These are phyloP conservation scores for Crossoptilon crossoptilon DNA, from an alignment of 2,797 vertebrate genomes.

Conservation along the genomic window DNA sequence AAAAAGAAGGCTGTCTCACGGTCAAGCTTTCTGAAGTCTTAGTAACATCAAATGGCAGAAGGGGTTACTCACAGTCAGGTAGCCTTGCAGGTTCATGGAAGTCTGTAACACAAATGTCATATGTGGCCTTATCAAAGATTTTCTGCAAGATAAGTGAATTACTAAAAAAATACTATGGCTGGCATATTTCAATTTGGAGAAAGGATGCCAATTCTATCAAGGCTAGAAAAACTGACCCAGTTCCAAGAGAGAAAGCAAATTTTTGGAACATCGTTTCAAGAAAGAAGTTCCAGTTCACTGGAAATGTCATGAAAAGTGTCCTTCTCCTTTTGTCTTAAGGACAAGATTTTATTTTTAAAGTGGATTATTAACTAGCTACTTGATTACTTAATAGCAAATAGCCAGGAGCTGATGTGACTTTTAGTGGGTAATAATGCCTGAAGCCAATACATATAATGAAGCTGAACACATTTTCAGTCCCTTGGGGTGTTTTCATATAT, in stretches of 20 bases:
- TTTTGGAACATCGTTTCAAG: constrained; percentile 59
- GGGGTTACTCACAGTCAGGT: constrained; percentile 34
- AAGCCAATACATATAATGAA: constrained; percentile 11
- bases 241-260: constrained; percentile 69
- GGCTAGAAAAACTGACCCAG: constrained; percentile 71
- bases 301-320: constrained; percentile 47
- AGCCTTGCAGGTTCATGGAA: constrained; percentile 50
- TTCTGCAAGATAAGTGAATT: constrained; percentile 59
- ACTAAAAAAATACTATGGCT: constrained; percentile 68
- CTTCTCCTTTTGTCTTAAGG: constrained; percentile 48
- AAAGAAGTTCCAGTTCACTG: constrained; percentile 56
- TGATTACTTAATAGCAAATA: constrained; percentile 36
- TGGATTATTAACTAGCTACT: constrained; percentile 42
- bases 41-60: constrained; percentile 55
- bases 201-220: constrained; percentile 68
- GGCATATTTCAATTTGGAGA: constrained; percentile 61
- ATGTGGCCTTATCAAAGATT: constrained; percentile 55
- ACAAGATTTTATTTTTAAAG: constrained; percentile 49
- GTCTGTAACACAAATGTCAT: constrained; percentile 14
- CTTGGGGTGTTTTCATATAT: background rate
- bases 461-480: background rate
- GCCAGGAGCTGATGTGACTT: constrained; percentile 48
- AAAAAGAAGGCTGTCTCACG: constrained; percentile 55
- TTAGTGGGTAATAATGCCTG: constrained; percentile 24
- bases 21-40: constrained; percentile 57